These are phyloP conservation scores for Cyclura pinguis DNA, from an alignment of 2,797 vertebrate genomes.

Conservation along the genomic window DNA sequence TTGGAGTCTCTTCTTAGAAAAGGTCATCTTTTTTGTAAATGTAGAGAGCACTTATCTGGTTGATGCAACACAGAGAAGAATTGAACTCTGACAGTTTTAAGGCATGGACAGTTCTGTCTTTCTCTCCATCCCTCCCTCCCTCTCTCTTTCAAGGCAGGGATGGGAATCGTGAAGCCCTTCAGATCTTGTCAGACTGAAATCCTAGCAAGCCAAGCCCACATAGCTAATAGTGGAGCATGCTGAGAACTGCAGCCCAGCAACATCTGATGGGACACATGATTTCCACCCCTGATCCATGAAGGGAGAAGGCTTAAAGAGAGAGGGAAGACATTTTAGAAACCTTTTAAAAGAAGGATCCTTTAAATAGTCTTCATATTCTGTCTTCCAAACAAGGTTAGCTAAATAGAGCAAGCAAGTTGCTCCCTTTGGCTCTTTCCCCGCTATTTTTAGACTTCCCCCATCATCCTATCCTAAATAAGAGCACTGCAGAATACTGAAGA, in stretches of 20 bases:
- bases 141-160: neutral
- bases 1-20: neutral
- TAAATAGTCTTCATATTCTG: slow-evolving; percentile 3
- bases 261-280: too few species aligned
- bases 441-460: slow-evolving; percentile 21
- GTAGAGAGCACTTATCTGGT: neutral
- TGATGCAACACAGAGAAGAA: neutral
- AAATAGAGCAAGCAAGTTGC: slow-evolving; percentile 3
- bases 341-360: neutral
- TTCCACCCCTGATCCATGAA: too few species aligned
- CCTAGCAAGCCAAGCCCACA: too few species aligned
- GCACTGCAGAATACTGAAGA: neutral
- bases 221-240: too few species aligned
- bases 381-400: slow-evolving; percentile 12
- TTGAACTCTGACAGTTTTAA: neutral
- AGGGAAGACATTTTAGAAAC: neutral
- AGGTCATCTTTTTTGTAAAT: neutral
- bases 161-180: too few species aligned
- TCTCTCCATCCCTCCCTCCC: too few species aligned
- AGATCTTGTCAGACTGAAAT: too few species aligned
- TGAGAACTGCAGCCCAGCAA: too few species aligned
- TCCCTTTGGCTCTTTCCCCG: neutral
- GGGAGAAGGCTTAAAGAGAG: neutral
- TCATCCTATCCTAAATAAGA: slow-evolving; percentile 6
- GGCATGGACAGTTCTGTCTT: too few species aligned